These are phyloP conservation scores for Oxyscelio sp. DNA, from an alignment of 2,888 invertebrate species.

Conservation along the genomic window DNA sequence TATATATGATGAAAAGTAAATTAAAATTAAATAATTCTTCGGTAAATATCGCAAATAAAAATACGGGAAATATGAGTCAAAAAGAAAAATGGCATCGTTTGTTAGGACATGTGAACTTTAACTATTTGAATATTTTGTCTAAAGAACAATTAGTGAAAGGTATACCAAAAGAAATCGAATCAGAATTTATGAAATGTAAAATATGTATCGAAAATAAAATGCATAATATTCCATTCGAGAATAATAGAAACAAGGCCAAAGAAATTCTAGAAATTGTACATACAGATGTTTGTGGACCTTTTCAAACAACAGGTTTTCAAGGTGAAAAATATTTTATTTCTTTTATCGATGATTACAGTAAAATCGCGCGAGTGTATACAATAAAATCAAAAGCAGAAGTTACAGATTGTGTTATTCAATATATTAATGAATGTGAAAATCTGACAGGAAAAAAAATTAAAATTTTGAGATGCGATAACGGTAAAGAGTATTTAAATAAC, in stretches of 20 bases:
- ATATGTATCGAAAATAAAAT: slow-evolving; percentile 3
- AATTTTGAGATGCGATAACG: slow-evolving; percentile 76
- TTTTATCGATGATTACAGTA: slow-evolving; percentile 77
- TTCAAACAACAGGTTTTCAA: slow-evolving; percentile 58
- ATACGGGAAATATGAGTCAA: background rate
- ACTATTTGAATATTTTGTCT: background rate
- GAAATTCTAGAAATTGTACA: slow-evolving; percentile 65
- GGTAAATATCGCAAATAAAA: background rate
- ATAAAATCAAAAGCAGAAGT: slow-evolving; percentile 76
- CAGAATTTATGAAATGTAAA: background rate
- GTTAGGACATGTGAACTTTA: background rate
- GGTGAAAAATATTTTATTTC: slow-evolving; percentile 76
- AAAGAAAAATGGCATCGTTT: background rate
- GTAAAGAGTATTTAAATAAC: slow-evolving; percentile 19
- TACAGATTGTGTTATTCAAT: slow-evolving; percentile 70
- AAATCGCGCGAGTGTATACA: slow-evolving; percentile 67
- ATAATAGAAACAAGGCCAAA: slow-evolving; percentile 71
- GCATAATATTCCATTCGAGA: slow-evolving; percentile 74
- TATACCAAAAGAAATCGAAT: background rate
- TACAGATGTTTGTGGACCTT: slow-evolving; percentile 63
- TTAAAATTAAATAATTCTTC: background rate
- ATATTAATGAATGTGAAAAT: slow-evolving; percentile 67
- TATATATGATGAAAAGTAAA: slow-evolving; percentile 6
- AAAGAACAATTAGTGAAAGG: background rate
- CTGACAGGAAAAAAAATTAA: slow-evolving; percentile 56